Conservation (phyloP, 2,888 invertebrate genomes). For the Ypsolopha sequella region DNA sequence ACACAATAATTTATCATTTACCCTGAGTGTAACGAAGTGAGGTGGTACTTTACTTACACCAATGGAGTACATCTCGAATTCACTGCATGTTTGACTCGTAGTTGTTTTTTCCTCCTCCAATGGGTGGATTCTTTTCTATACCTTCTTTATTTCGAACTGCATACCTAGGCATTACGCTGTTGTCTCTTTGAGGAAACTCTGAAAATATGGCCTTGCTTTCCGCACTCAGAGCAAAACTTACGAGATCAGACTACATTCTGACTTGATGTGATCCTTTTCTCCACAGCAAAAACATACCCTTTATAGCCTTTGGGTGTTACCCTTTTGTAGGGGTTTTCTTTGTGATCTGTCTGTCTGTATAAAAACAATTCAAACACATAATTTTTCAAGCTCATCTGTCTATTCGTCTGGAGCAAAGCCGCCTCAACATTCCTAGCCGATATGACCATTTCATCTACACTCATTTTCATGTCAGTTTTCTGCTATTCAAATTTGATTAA, state of each 20-base stretch:
- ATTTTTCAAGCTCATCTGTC: neutral
- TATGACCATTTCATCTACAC: neutral
- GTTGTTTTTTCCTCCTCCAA: neutral
- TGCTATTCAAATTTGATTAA: neutral
- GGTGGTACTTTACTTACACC: neutral
- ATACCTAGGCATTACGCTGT: too few relatives aligned
- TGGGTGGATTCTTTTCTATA: neutral
- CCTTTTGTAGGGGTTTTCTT: neutral
- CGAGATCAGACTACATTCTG: neutral
- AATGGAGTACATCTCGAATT: neutral
- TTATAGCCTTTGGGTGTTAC: neutral
- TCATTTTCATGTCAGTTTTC: neutral
- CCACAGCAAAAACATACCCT: neutral
- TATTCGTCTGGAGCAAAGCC: neutral
- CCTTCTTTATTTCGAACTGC: too few relatives aligned
- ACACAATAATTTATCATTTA: neutral
- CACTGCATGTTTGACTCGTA: neutral
- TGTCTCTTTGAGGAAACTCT: neutral
- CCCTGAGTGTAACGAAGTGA: neutral
- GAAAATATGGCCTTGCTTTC: neutral
- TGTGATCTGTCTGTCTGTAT: neutral
- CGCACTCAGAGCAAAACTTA: neutral
- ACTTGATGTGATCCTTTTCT: neutral
- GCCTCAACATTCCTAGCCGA: neutral
- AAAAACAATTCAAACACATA: too few relatives aligned